Evolutionary conservation across 2,113 vertebrate species (phyloP).

Genomic region (Monarcha castaneiventris): DNA sequence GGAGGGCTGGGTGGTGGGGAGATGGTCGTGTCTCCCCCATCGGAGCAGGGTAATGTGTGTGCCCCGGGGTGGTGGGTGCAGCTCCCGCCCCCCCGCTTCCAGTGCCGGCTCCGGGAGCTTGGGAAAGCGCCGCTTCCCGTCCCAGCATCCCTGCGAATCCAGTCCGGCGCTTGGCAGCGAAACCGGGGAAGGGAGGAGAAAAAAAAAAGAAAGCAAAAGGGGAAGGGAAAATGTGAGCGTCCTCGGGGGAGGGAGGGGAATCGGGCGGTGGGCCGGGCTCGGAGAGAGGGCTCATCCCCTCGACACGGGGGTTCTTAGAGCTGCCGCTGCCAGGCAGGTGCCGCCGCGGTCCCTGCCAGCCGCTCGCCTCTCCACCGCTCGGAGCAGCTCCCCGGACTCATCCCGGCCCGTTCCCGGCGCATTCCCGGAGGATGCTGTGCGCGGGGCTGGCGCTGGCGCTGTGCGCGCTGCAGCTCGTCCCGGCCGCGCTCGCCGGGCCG

Average conservation of each 20-base stretch:
- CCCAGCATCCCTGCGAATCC: neutral
- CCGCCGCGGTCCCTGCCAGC: fast-evolving
- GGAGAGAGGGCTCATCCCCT: neutral
- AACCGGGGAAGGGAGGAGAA: neutral
- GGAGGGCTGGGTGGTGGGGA: neutral
- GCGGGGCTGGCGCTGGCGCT: slow-evolving; percentile 19
- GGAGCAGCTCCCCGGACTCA: neutral
- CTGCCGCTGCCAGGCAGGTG: neutral
- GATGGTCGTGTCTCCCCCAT: neutral
- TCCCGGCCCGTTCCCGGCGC: neutral
- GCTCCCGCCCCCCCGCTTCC: neutral
- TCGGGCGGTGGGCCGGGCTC: neutral
- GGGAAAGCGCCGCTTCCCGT: slow-evolving; percentile 8
- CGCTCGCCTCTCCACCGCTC: neutral
- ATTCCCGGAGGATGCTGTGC: neutral
- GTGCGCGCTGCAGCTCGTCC: slow-evolving; percentile 11
- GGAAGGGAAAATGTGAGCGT: neutral
- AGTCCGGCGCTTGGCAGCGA: neutral
- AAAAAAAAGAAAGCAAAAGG: no score
- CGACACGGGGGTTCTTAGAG: neutral
- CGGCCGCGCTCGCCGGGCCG: neutral
- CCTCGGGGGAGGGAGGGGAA: neutral
- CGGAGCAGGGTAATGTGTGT: neutral
- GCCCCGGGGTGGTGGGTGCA: neutral
- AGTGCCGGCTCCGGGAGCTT: neutral